Percentiles rank a stretch among this genome's conserved stretches.
These are phyloP conservation scores for Pocillopora grandis DNA, from an alignment of 92 coral and sea anemone genomes.

Conservation along the genomic window DNA sequence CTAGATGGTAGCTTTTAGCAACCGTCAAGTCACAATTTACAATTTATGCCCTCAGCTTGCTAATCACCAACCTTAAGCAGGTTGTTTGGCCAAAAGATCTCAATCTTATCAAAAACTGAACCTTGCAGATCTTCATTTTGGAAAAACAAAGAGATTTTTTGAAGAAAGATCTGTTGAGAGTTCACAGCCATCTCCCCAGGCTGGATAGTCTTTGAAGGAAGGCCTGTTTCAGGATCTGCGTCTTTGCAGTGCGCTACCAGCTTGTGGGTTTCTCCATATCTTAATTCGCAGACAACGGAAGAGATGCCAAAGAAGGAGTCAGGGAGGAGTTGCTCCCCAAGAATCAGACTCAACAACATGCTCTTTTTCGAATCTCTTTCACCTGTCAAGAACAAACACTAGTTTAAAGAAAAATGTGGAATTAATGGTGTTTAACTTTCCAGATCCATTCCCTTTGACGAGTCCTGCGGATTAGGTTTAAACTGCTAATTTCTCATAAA, in stretches of 20 bases:
- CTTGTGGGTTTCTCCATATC: constrained; percentile 16
- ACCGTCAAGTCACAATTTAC: too few relatives aligned
- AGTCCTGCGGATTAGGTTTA: too few relatives aligned
- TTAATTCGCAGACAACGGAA: constrained; percentile 38
- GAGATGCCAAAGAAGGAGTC: constrained; percentile 15
- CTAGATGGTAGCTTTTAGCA: neutral
- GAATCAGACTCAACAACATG: constrained; percentile 43
- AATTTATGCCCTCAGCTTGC: too few relatives aligned
- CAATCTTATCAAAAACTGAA: constrained; percentile 19
- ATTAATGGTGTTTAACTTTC: too few relatives aligned
- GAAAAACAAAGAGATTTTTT: constrained; percentile 25
- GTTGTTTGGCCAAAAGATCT: constrained; percentile 45
- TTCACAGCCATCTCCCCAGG: neutral
- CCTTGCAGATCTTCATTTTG: constrained; percentile 11
- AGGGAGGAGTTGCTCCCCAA: constrained; percentile 45
- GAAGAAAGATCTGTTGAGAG: neutral
- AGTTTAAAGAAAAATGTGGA: too few relatives aligned
- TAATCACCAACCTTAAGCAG: constrained; percentile 34
- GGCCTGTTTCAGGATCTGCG: neutral
- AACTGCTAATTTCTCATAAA: too few relatives aligned
- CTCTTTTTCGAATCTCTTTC: constrained; percentile 50
- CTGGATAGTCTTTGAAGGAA: neutral
- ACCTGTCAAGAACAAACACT: constrained; percentile 1
- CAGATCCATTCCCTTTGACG: too few relatives aligned
- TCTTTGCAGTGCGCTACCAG: constrained; percentile 33